These are phyloP conservation scores for Cistogaster globosa DNA, from an alignment of 2,888 invertebrate genomes.

Conservation along the genomic window DNA sequence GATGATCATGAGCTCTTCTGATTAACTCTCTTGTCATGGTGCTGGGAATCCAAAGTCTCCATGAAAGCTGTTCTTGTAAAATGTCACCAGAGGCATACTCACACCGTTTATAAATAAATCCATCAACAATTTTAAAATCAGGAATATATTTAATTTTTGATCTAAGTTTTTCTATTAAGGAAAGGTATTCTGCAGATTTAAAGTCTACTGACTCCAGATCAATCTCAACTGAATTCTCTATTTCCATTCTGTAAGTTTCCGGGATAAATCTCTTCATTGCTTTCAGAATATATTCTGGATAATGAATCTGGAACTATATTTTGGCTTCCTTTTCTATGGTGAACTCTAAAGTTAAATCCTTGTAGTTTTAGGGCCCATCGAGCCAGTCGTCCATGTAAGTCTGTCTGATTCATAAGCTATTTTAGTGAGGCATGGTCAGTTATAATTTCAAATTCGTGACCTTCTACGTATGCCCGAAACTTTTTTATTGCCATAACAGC, in stretches of 20 bases:
- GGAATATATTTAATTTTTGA: background rate
- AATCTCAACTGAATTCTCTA: constrained; percentile 16
- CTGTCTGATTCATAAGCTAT: too few relatives aligned
- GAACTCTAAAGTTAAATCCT: too few relatives aligned
- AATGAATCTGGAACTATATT: too few relatives aligned
- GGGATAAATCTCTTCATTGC: background rate
- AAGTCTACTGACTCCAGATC: background rate
- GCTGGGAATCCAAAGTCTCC: constrained; percentile 39
- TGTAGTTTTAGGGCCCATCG: too few relatives aligned
- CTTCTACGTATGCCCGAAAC: background rate
- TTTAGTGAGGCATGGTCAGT: too few relatives aligned
- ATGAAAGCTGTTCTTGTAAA: constrained; percentile 13
- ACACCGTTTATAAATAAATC: constrained; percentile 26
- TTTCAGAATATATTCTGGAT: background rate
- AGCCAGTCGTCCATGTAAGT: too few relatives aligned
- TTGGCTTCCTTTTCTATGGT: too few relatives aligned
- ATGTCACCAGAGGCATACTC: constrained; percentile 4
- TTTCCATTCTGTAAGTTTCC: background rate
- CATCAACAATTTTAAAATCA: constrained; percentile 20
- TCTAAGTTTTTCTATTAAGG: background rate
- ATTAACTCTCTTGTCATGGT: background rate
- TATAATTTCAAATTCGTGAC: too few relatives aligned
- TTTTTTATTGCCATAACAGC: background rate
- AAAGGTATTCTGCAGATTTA: background rate
- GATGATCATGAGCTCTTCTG: constrained; percentile 22